Conservation (phyloP, 2,888 invertebrate species). For the Litoditis marina region DNA sequence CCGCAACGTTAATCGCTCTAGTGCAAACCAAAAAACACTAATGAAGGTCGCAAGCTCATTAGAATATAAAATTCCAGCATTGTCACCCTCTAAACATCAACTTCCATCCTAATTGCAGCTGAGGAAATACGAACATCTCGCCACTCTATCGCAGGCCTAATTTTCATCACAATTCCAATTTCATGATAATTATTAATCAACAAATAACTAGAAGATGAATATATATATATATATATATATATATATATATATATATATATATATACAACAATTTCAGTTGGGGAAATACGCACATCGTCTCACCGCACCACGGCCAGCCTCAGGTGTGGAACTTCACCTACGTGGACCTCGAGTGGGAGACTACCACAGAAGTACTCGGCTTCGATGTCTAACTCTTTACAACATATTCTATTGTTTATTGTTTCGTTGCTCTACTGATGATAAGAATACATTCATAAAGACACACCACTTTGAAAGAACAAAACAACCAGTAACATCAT, state of each 20-base stretch:
- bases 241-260: too few relatives aligned
- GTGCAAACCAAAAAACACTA: not conserved
- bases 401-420: too few relatives aligned
- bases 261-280: conserved; percentile 65
- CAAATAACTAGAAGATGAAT: not conserved
- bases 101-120: not conserved
- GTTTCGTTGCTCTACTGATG: too few relatives aligned
- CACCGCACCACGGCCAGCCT: conserved; percentile 73
- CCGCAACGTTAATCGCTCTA: not conserved
- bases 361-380: conserved; percentile 25
- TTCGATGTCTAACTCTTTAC: conserved; percentile 9
- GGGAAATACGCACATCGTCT: conserved; percentile 71
- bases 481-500: too few relatives aligned
- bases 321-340: conserved; percentile 74
- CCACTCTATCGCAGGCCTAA: too few relatives aligned
- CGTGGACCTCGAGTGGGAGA: conserved; percentile 62
- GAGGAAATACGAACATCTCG: too few relatives aligned
- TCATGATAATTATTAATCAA: not conserved
- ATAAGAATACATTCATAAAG: too few relatives aligned
- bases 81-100: too few relatives aligned
- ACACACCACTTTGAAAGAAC: too few relatives aligned
- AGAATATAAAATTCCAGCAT: too few relatives aligned
- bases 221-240: too few relatives aligned
- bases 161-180: not conserved
- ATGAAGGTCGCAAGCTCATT: too few relatives aligned